These are phyloP conservation scores for Atherinosoma microstoma DNA, from an alignment of 2,797 vertebrate species.

Conservation along the genomic window DNA sequence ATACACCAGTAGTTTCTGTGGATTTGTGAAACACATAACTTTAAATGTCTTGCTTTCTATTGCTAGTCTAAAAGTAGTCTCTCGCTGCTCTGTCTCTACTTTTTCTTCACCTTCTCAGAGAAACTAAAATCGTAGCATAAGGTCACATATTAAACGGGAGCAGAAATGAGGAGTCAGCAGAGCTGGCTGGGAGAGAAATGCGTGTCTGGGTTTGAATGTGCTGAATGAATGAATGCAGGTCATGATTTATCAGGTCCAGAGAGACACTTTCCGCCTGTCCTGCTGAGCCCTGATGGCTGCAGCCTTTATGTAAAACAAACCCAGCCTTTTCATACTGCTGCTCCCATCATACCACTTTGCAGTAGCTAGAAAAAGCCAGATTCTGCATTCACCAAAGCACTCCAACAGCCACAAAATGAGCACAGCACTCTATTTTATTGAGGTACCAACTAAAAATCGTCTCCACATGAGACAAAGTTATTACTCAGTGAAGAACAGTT, in stretches of 20 bases:
- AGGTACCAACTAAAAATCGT: slow-evolving; percentile 61
- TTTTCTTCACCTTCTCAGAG: slow-evolving; percentile 50
- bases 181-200: slow-evolving; percentile 76
- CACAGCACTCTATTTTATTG: slow-evolving; percentile 77
- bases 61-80: slow-evolving; percentile 34
- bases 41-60: slow-evolving; percentile 36
- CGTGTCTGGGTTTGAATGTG: slow-evolving; percentile 79
- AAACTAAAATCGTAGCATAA: slow-evolving; percentile 72
- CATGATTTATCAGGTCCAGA: slow-evolving; percentile 82
- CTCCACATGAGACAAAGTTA: slow-evolving; percentile 77
- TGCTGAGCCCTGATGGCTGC: slow-evolving; percentile 79
- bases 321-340: slow-evolving; percentile 82
- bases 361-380: slow-evolving; percentile 56
- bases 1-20: slow-evolving; percentile 55
- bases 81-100: slow-evolving; percentile 37
- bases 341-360: slow-evolving; percentile 62
- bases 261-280: slow-evolving; percentile 76
- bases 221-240: slow-evolving; percentile 82
- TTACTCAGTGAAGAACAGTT: slow-evolving; percentile 71
- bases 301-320: slow-evolving; percentile 87
- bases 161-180: slow-evolving; percentile 84
- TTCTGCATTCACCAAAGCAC: slow-evolving; percentile 75
- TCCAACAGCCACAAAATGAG: slow-evolving; percentile 72
- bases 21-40: slow-evolving; percentile 49
- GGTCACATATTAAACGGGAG: slow-evolving; percentile 78